Base-by-base conservation (phyloP, 2,888 invertebrate species). In the Drosophila yooni region DNA sequence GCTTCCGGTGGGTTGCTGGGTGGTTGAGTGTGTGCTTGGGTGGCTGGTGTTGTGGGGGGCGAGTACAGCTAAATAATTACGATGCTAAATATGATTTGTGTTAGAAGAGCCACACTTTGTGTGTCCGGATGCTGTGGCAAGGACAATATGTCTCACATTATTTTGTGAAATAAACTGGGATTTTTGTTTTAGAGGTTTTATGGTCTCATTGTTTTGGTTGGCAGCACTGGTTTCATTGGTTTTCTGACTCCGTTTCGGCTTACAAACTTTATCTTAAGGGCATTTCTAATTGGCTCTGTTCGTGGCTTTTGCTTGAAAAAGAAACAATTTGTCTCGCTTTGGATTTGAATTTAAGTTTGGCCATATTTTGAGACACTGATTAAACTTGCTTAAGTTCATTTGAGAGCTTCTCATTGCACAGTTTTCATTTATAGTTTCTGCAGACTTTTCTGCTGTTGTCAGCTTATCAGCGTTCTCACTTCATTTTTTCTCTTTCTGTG, bases 51-150 rank as follows among this genome's bases (percentile, higher is more conserved):
- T 2, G 8, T 33, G 21, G 54, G 21, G 61, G 52, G 59, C 52
- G 58, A 48, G 53, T 33, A 59, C 40, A 56, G 70, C 83, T 88
- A 88, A 86, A 86, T 86, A 86, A 86, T 86, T 83, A 76, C 88
- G 80, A 62, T 56, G 86, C 83, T 88, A 83, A 86, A 86, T 86
- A 74, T 86, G 78, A 88, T 83, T 83, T 88, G 76, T 63, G 46
- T 15, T 25, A 61, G 66, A 31, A 62, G 51, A 56, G 43, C 43
- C 46, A 25, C 25, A 46, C 4, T 40, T 8, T 15, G 40, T 50
- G 36, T 38, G 53, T 52, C 58, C 67, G 70, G 78, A 70, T 59
- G 69, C 67, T 70, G 81, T 51, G 69, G 74, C 73, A 76, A 69
- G 74, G 70, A 85, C 79, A 79, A 71, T 60, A 64, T 25, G 46